Percentiles rank a stretch among this genome's conserved stretches.
phyloP scores from a whole-genome alignment of 2,888 invertebrate genomes.

The Halictus quadricinctus region DNA sequence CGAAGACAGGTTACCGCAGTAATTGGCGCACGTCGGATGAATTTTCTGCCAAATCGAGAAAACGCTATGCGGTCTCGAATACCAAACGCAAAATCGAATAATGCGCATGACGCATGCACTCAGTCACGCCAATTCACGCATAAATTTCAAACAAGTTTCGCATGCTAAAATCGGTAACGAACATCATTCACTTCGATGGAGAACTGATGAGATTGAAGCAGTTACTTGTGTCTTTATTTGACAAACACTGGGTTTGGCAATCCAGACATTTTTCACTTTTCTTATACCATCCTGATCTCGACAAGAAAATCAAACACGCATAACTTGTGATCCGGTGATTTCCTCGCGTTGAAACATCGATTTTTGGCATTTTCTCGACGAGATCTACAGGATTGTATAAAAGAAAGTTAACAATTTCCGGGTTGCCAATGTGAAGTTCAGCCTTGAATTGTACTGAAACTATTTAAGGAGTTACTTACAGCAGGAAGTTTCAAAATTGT shows the following conservation, averaged over 20 bases:
- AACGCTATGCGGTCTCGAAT: background rate
- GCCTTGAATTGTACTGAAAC: background rate
- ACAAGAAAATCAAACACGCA: too few species aligned
- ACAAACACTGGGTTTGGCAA: background rate
- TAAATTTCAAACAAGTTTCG: background rate
- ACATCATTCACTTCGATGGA: background rate
- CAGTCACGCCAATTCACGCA: background rate
- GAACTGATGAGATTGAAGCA: background rate
- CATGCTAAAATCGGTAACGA: background rate
- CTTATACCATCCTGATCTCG: too few species aligned
- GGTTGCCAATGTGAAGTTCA: too few species aligned
- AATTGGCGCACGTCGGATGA: background rate
- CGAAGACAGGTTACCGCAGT: background rate
- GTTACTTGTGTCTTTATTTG: background rate
- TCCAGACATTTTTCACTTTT: too few species aligned
- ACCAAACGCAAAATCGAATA: background rate
- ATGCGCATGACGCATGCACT: background rate
- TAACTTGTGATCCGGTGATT: too few species aligned
- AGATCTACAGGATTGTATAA: too few species aligned
- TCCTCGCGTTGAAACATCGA: too few species aligned
- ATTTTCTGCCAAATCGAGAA: background rate
- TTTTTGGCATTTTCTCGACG: too few species aligned
- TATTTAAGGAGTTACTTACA: background rate
- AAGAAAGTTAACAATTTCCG: too few species aligned
- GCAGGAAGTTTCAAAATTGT: background rate